These are phyloP conservation scores for Clivina fossor DNA, from an alignment of 2,888 invertebrate species.

Conservation along the genomic window DNA sequence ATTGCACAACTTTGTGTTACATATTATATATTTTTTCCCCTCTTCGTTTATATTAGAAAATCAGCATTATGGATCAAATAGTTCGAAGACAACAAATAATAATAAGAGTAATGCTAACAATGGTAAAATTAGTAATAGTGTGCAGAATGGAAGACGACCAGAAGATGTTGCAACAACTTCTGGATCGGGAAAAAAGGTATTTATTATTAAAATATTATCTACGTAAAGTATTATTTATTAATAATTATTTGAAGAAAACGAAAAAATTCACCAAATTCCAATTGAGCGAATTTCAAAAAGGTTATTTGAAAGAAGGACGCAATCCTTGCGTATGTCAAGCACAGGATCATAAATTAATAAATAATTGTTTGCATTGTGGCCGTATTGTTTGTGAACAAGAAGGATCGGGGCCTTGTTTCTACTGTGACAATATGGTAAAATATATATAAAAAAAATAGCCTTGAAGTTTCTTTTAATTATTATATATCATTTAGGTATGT, in stretches of 20 bases:
- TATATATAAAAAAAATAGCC: not conserved
- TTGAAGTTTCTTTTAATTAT: not conserved
- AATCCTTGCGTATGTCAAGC: conserved; percentile 93
- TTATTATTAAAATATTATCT: not conserved
- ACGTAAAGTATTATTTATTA: conserved; percentile 44
- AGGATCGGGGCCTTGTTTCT: conserved; percentile 95
- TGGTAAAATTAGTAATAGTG: not conserved
- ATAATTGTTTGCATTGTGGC: conserved; percentile 93
- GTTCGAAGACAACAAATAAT: not conserved
- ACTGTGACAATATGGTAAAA: conserved; percentile 81
- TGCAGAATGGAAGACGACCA: not conserved
- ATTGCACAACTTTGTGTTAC: conserved; percentile 2
- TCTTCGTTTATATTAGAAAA: conserved; percentile 20
- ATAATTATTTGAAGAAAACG: conserved; percentile 49
- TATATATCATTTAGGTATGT: conserved; percentile 59
- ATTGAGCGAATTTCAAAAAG: conserved; percentile 33
- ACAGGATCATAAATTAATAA: conserved; percentile 81
- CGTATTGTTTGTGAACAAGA: conserved; percentile 94
- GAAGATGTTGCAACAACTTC: not conserved
- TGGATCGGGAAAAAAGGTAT: conserved; percentile 15
- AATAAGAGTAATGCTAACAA: not conserved
- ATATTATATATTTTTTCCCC: conserved; percentile 12
- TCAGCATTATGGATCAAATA: conserved; percentile 49
- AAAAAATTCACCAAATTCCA: conserved; percentile 36
- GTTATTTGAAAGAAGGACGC: conserved; percentile 56